These are phyloP conservation scores for Drosophila meridiana DNA, from an alignment of 2,888 invertebrate genomes.

Conservation along the genomic window DNA sequence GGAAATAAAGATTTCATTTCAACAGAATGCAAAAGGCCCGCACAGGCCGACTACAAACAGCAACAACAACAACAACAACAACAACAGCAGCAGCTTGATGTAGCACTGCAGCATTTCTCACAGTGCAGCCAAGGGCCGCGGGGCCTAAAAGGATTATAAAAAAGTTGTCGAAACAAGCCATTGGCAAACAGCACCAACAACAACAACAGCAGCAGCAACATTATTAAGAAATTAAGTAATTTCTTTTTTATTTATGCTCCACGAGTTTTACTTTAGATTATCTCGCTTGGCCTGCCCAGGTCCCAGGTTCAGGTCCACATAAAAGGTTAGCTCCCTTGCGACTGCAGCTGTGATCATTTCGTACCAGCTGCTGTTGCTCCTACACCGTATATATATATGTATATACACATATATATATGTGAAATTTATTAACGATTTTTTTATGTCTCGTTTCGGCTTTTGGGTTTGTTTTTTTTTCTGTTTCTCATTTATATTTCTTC, in stretches of 20 bases:
- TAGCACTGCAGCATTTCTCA: slow-evolving; percentile 65
- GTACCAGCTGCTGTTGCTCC: slow-evolving; percentile 29
- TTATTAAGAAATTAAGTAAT: slow-evolving; percentile 81
- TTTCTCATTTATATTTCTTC: slow-evolving; percentile 16
- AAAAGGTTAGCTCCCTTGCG: slow-evolving; percentile 73
- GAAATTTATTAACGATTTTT: slow-evolving; percentile 80
- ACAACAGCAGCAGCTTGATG: slow-evolving; percentile 49
- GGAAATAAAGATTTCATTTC: slow-evolving; percentile 83
- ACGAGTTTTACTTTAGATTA: slow-evolving; percentile 80
- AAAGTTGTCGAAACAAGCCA: slow-evolving; percentile 80
- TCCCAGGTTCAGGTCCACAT: slow-evolving; percentile 28
- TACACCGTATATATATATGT: slow-evolving; percentile 7
- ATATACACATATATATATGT: slow-evolving; percentile 27
- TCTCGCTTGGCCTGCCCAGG: slow-evolving; percentile 46
- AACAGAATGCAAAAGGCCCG: slow-evolving; percentile 77
- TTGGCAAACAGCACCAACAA: slow-evolving; percentile 51
- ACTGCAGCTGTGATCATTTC: slow-evolving; percentile 68
- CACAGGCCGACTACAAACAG: slow-evolving; percentile 42
- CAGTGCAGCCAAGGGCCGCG: slow-evolving; percentile 67
- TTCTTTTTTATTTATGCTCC: slow-evolving; percentile 80
- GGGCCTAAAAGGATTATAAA: slow-evolving; percentile 78
- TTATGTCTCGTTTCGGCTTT: slow-evolving; percentile 66
- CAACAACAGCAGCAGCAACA: slow-evolving; percentile 53
- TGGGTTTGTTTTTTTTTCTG: slow-evolving; percentile 15
- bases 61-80: slow-evolving; percentile 3